Evolutionary conservation across 2,888 invertebrate genomes (phyloP), one percentile per base, ranked within the genome.

Genomic region (Drosophila heteroneura): DNA sequence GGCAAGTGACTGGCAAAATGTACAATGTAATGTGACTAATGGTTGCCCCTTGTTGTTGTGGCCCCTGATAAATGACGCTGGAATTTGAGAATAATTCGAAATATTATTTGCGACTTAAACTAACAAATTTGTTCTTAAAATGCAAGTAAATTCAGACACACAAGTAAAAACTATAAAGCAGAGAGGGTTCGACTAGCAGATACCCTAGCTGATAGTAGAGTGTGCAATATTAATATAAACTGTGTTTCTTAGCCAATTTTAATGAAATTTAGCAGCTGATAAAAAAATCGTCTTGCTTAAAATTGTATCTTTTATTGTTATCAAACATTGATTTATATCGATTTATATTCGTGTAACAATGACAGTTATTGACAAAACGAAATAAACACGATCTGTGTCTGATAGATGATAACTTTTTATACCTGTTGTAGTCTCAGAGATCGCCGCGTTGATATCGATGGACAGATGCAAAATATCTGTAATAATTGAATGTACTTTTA

Each of bases 1-100:
- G 79, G 72, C 79, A 79, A 79, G 72, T 79, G 79, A 79, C 79
- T 79, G 69, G 79, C 79, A 44, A 39, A 79, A 79, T 70, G 53
- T 58, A 67, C 61, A 66, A 67, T 72, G 64, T 69, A 71, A 69
- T 60, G 52, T 76, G 79, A 79, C 76, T 79, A 79, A 79, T 79
- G 79, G 63, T 57, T 60, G 61, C 74, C 49, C 37, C 41, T 44
- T 54, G 28, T 54, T 30, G 53, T 39, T 56, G 28, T 39, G 14
- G 32, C 26, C 26, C 5, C 22, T 61, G 56, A 63, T 56, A 32
- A 54, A 56, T 62, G 62, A 62, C 53, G 30, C 2, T 54, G 16
- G n/a, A 12, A 14, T 10, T 61, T 54, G n/a, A 44, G 52, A 67
- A 58, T 32, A 69, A 44, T 67, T 44, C 12, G 1, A 33, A 56